phyloP scores from a whole-genome alignment of 2,797 vertebrate genomes.

The Gymnothorax javanicus region DNA sequence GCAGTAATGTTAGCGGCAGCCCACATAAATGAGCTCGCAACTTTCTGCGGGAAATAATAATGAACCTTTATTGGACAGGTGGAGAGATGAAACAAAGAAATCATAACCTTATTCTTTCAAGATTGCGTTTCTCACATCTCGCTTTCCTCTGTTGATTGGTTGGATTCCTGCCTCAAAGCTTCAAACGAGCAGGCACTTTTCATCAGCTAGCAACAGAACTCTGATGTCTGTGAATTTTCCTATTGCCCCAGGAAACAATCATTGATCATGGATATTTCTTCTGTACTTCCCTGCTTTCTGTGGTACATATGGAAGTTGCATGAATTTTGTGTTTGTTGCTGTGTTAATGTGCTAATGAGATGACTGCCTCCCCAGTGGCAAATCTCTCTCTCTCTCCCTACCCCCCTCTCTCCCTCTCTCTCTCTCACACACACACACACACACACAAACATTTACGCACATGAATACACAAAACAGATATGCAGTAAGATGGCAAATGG shows the following conservation, averaged over 20 bases:
- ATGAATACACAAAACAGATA: constrained; percentile 30
- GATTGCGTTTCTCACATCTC: constrained; percentile 50
- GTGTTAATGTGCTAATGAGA: constrained; percentile 62
- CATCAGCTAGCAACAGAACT: constrained; percentile 39
- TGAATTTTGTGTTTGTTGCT: constrained; percentile 50
- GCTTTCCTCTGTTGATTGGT: constrained; percentile 29
- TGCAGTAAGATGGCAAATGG: constrained; percentile 53
- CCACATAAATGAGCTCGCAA: constrained; percentile 57
- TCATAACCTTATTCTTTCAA: constrained; percentile 56
- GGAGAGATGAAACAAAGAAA: constrained; percentile 63
- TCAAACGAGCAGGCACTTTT: constrained; percentile 51
- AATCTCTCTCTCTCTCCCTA: not conserved
- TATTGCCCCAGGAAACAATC: constrained; percentile 8
- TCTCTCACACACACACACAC: constrained; percentile 11
- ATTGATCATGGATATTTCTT: constrained; percentile 38
- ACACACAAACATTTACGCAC: constrained; percentile 35
- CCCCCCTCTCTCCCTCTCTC: not conserved
- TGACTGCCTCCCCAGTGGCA: constrained; percentile 50
- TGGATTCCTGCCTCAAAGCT: constrained; percentile 23
- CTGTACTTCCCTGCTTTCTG: constrained; percentile 53
- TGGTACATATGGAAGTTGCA: constrained; percentile 48
- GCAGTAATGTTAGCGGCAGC: constrained; percentile 65
- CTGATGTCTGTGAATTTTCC: constrained; percentile 40
- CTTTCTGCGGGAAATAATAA: constrained; percentile 64
- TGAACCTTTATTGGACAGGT: constrained; percentile 58